phyloP scores from a whole-genome alignment of 2,888 invertebrate species.

The Helobdella robusta region DNA sequence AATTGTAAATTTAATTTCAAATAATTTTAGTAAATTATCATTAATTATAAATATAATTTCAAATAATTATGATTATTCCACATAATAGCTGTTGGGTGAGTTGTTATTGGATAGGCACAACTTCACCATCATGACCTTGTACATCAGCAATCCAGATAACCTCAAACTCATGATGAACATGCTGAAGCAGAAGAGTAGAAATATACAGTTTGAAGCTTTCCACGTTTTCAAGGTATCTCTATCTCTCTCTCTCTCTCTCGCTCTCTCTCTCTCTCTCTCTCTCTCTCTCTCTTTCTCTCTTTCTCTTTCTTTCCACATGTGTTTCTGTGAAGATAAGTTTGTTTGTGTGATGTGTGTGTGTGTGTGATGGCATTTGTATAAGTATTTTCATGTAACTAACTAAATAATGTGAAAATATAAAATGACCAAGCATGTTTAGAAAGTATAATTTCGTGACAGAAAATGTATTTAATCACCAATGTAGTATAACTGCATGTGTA shows the following conservation, averaged over 20 bases:
- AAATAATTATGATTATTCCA: too few species aligned
- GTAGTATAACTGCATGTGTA: too few species aligned
- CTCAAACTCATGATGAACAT: constrained; percentile 99
- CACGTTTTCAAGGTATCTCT: constrained; percentile 92
- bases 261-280: constrained; percentile 9
- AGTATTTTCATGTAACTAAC: background rate
- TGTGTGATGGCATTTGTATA: background rate
- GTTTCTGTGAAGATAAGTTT: too few species aligned
- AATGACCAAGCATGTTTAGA: too few species aligned
- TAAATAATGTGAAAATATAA: background rate
- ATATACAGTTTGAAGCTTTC: constrained; percentile 99
- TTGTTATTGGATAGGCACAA: constrained; percentile 94
- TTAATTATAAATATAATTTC: too few species aligned
- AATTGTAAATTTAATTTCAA: too few species aligned
- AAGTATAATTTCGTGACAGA: too few species aligned
- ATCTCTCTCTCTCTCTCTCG: background rate
- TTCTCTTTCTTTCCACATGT: too few species aligned
- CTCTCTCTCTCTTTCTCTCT: constrained; percentile 10
- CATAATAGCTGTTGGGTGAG: constrained; percentile 71
- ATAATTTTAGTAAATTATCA: too few species aligned
- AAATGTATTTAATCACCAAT: too few species aligned
- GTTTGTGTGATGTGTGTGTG: too few species aligned
- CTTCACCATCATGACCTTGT: constrained; percentile 79
- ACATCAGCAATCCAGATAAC: constrained; percentile 99
- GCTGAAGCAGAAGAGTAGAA: constrained; percentile 95